Evolutionary conservation across 2,888 invertebrate genomes (phyloP).

Genomic region (Drosophila ustulata): DNA sequence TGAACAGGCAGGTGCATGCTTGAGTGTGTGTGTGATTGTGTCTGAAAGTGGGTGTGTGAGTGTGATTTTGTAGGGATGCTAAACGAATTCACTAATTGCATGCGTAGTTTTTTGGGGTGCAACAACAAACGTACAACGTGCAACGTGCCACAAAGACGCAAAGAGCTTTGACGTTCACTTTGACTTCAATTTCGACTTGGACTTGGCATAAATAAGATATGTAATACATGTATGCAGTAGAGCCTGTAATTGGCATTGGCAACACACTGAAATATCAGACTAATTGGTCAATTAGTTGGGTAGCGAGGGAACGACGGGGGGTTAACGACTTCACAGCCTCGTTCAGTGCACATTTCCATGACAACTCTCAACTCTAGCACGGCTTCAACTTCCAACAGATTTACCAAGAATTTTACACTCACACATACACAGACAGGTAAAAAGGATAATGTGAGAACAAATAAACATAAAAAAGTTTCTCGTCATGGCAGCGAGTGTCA

Average conservation of each 20-base stretch:
- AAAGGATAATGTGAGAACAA: neutral
- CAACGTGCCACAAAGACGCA: constrained; percentile 25
- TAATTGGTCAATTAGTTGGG: constrained; percentile 62
- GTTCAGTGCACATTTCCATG: constrained; percentile 54
- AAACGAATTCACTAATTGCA: constrained; percentile 50
- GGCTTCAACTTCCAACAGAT: constrained; percentile 7
- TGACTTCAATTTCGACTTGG: neutral
- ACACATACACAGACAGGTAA: constrained; percentile 13
- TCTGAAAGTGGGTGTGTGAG: constrained; percentile 19
- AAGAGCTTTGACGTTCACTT: constrained; percentile 7
- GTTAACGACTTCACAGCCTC: constrained; percentile 6
- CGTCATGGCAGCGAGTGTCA: constrained; percentile 28
- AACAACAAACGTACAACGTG: constrained; percentile 37
- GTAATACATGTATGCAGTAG: too few relatives aligned
- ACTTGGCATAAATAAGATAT: neutral
- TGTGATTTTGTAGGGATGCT: constrained; percentile 19
- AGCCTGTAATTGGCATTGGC: constrained; percentile 55
- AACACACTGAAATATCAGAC: constrained; percentile 38
- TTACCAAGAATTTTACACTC: constrained; percentile 15
- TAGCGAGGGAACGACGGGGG: neutral
- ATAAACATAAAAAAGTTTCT: constrained; percentile 14
- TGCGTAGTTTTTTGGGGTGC: constrained; percentile 41
- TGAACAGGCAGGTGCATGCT: constrained; percentile 54
- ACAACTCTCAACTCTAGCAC: constrained; percentile 27
- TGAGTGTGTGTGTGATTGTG: constrained; percentile 24